These are phyloP conservation scores for Nettapus auritus DNA, from an alignment of 2,113 vertebrate species.

Conservation along the genomic window DNA sequence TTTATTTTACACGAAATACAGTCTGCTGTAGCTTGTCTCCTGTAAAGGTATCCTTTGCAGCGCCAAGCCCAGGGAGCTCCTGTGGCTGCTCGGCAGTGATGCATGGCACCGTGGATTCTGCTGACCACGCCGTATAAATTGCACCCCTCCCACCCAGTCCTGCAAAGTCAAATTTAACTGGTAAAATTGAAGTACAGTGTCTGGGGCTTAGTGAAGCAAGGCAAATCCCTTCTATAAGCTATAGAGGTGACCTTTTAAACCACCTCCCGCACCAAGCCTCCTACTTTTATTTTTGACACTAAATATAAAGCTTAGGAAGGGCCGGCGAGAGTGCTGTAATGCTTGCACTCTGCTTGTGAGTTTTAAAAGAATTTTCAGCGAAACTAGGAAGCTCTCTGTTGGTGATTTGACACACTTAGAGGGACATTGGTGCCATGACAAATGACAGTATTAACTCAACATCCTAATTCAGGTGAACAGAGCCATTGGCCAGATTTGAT, in stretches of 20 bases:
- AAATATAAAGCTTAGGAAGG: not conserved
- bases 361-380: not conserved
- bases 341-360: not conserved
- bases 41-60: not conserved
- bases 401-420: not conserved
- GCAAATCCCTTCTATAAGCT: conserved; percentile 13
- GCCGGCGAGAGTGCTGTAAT: not conserved
- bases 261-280: conserved; percentile 1
- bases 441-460: not conserved
- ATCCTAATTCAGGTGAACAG: not conserved
- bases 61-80: not conserved
- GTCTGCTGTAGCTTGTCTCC: not conserved
- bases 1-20: not conserved
- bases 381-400: not conserved
- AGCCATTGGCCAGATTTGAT: not conserved
- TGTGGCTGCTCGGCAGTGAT: not conserved
- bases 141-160: not conserved
- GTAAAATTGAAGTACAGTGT: conserved; percentile 11
- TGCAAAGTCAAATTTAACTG: conserved; percentile 1
- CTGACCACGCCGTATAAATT: not conserved
- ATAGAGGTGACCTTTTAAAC: conserved; percentile 21
- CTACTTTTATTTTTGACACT: not conserved
- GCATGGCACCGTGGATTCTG: not conserved
- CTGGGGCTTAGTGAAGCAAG: conserved; percentile 42
- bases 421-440: not conserved